These are phyloP conservation scores for Suricata suricatta DNA, from an alignment of 2,113 vertebrate species.

Conservation along the genomic window DNA sequence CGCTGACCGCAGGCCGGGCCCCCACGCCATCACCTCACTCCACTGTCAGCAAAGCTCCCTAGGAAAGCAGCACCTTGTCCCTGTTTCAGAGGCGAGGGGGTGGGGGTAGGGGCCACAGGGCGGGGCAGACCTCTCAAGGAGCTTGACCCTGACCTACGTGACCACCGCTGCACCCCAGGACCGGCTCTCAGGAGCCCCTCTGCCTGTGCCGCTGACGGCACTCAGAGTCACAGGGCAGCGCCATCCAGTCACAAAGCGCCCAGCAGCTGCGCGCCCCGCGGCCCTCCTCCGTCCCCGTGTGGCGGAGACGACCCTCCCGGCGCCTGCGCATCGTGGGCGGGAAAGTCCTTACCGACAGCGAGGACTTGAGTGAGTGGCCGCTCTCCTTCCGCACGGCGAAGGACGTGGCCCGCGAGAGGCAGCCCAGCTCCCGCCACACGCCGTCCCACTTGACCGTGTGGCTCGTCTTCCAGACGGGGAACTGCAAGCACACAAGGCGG, in stretches of 20 bases:
- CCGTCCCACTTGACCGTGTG: constrained; percentile 97
- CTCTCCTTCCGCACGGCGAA: constrained; percentile 97
- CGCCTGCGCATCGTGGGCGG: rapidly evolving
- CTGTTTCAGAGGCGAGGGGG: rapidly evolving
- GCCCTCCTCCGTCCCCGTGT: rapidly evolving
- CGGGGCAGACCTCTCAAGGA: background rate
- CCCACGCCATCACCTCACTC: too few species aligned
- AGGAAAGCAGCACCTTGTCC: background rate
- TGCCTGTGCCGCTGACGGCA: rapidly evolving
- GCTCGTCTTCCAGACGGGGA: constrained; percentile 92
- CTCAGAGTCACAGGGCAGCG: rapidly evolving
- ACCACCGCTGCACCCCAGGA: rapidly evolving
- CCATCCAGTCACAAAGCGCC: background rate
- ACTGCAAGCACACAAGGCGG: constrained; percentile 78
- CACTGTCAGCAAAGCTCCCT: rapidly evolving
- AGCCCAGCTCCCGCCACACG: constrained; percentile 96
- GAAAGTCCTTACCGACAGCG: constrained; percentile 88
- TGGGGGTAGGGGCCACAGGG: rapidly evolving
- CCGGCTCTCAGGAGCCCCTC: background rate
- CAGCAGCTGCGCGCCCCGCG: rapidly evolving
- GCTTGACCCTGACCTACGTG: rapidly evolving
- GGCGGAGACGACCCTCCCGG: rapidly evolving
- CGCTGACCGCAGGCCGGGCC: rapidly evolving
- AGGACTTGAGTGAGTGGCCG: constrained; percentile 96
- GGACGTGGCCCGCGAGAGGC: constrained; percentile 93